These are phyloP conservation scores for Hippocampus barbouri DNA, from an alignment of 2,113 vertebrate species.

Conservation along the genomic window DNA sequence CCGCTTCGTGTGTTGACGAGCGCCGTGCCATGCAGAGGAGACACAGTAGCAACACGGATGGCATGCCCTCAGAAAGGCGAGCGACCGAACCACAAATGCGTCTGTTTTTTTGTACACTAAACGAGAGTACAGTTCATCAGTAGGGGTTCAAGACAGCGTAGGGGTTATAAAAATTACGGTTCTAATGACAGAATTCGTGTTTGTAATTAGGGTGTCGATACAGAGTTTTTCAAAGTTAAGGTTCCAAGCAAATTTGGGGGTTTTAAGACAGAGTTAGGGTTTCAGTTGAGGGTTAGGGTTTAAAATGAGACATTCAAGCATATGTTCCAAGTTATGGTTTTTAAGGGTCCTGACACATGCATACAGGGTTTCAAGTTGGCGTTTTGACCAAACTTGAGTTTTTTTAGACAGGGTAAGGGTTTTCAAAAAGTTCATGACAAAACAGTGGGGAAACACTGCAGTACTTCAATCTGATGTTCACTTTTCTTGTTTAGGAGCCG, in stretches of 20 bases:
- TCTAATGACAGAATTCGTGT: too few relatives aligned
- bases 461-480: neutral
- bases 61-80: conserved; percentile 87
- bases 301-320: too few relatives aligned
- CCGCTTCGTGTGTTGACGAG: conserved; percentile 76
- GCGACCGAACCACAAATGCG: neutral
- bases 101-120: neutral
- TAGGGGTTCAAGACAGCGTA: too few relatives aligned
- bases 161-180: too few relatives aligned
- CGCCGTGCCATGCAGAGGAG: conserved; percentile 95
- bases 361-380: too few relatives aligned
- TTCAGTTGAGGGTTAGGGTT: neutral
- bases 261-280: neutral
- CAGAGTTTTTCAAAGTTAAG: neutral
- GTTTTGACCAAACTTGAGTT: too few relatives aligned
- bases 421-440: too few relatives aligned
- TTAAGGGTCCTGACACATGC: too few relatives aligned
- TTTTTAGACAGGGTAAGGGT: too few relatives aligned
- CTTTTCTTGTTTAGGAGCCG: conserved; percentile 72
- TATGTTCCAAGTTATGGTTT: too few relatives aligned
- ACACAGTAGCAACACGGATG: conserved; percentile 97
- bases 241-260: neutral
- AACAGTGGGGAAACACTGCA: neutral
- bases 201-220: too few relatives aligned
- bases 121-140: neutral